These are phyloP conservation scores for Palythoa grandiflora DNA, from an alignment of 92 coral and sea anemone species.

Conservation along the genomic window DNA sequence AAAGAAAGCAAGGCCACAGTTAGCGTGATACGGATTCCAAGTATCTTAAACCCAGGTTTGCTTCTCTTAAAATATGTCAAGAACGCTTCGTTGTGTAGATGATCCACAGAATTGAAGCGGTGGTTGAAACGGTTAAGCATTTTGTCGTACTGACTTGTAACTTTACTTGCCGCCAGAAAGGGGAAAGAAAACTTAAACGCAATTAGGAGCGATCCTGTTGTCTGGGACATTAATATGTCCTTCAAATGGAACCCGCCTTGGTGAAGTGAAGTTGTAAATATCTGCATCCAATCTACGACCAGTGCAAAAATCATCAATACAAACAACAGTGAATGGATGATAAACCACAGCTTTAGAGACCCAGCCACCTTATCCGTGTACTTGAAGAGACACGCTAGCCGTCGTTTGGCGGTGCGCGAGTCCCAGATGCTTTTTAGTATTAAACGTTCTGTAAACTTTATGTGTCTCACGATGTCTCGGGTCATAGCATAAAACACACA, in stretches of 20 bases:
- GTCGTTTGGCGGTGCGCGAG: constrained; percentile 58
- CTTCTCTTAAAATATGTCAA: constrained; percentile 67
- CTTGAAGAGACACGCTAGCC: constrained; percentile 58
- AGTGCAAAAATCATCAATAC: constrained; percentile 46
- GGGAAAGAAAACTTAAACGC: constrained; percentile 78
- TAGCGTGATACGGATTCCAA: constrained; percentile 52
- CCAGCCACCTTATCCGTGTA: constrained; percentile 60
- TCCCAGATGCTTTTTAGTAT: constrained; percentile 54
- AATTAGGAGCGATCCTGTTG: constrained; percentile 64
- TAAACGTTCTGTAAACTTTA: constrained; percentile 62
- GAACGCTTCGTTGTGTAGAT: constrained; percentile 58
- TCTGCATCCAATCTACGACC: constrained; percentile 60
- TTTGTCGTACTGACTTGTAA: constrained; percentile 65
- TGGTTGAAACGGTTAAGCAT: constrained; percentile 61
- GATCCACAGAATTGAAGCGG: constrained; percentile 46
- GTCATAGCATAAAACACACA: constrained; percentile 67
- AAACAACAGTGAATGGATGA: constrained; percentile 62
- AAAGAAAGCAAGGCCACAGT: constrained; percentile 66
- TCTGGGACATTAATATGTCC: constrained; percentile 52
- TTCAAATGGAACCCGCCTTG: constrained; percentile 21
- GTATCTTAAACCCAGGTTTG: constrained; percentile 66
- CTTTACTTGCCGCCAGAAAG: constrained; percentile 66
- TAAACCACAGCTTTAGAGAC: constrained; percentile 67
- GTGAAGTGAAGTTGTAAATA: constrained; percentile 15
- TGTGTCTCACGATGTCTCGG: too few relatives aligned